Percentiles rank a stretch among this genome's conserved stretches.
Evolutionary conservation across 1,140 invertebrate genomes (phyloP).

Genomic region (Zaprionus kolodkinae): DNA sequence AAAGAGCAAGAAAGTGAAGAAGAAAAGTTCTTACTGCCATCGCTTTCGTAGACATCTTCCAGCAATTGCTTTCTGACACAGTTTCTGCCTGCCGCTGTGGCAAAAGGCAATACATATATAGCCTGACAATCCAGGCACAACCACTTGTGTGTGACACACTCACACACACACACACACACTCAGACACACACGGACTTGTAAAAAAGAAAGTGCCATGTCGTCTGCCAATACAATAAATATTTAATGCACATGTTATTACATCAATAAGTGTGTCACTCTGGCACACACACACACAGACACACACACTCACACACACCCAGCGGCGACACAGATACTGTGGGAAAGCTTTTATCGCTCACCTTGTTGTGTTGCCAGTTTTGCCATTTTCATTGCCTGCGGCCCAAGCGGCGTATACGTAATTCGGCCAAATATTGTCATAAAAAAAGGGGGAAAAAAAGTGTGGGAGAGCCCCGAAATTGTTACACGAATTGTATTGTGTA

Average conservation of each 20-base stretch:
- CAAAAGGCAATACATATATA: slow-evolving; percentile 29
- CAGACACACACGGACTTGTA: slow-evolving; percentile 4
- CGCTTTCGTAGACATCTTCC: background rate
- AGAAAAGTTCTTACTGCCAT: background rate
- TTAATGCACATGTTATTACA: slow-evolving; percentile 83
- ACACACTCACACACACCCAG: slow-evolving; percentile 19
- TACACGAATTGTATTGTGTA: slow-evolving; percentile 33
- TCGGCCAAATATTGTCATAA: slow-evolving; percentile 47
- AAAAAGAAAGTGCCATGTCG: slow-evolving; percentile 74
- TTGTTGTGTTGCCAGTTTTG: slow-evolving; percentile 49
- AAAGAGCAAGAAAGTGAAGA: background rate
- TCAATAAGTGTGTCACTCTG: slow-evolving; percentile 79
- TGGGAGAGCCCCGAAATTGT: slow-evolving; percentile 16
- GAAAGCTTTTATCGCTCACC: slow-evolving; percentile 71
- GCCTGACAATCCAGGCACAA: slow-evolving; percentile 36
- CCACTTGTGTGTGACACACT: slow-evolving; percentile 21
- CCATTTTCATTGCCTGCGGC: slow-evolving; percentile 45
- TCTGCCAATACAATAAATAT: slow-evolving; percentile 82
- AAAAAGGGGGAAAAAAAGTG: slow-evolving; percentile 1
- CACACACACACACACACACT: background rate
- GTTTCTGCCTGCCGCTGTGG: slow-evolving; percentile 26
- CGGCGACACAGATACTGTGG: slow-evolving; percentile 38
- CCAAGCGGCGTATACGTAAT: slow-evolving; percentile 55
- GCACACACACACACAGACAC: slow-evolving; percentile 27
- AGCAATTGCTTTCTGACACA: slow-evolving; percentile 26